Base-by-base conservation (phyloP, 2,797 vertebrate genomes). In the Leontocebus nigricollis region DNA sequence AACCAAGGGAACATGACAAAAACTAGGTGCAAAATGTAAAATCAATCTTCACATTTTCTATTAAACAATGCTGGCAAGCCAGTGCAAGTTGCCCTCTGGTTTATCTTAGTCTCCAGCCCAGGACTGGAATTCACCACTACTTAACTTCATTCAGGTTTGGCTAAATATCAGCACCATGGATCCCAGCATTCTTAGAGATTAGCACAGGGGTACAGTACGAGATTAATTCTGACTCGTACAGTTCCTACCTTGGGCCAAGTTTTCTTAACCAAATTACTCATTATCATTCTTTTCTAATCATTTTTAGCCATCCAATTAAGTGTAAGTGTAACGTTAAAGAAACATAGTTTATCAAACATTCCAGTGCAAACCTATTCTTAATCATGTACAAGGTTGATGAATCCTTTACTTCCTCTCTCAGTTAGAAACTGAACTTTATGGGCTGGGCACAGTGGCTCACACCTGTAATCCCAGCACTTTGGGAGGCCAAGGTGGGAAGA, bases 331-430 rank as follows among this genome's bases (percentile, higher is more conserved):
- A 77, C 80, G 88, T 79, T 82, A 52, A 87, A 87, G 48, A 73
- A 93, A 88, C 14, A 73, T 3, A 92, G 46, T 39, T 77, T 82
- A 81, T 20, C 36, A 94, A 89, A n/a, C 76, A 75, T 82, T 84
- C 27, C 36, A 88, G 13, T 87, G 7, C 48, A 86, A 90, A 77
- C 20, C 57, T 87, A 44, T 88, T 59, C 30, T 46, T 82, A 72
- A 48, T 84, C 55, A 76, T 27, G 39, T 11, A 64, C 33, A 41
- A 64, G 12, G 11, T 36, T 81, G 52, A 39, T 76, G 15, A 48
- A 11, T 3, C 10, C 50, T 81, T 80, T 82, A 67, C 20, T 39
- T 72, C 24, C 46, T 50, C 20, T 57, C 41, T 72, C 36, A 26
- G 39, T 77, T n/a, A 48, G 77, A 64, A 80, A 59, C 1, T 96